Evolutionary conservation across 1,140 invertebrate species (phyloP).

Genomic region (Hylaeus volcanicus): DNA sequence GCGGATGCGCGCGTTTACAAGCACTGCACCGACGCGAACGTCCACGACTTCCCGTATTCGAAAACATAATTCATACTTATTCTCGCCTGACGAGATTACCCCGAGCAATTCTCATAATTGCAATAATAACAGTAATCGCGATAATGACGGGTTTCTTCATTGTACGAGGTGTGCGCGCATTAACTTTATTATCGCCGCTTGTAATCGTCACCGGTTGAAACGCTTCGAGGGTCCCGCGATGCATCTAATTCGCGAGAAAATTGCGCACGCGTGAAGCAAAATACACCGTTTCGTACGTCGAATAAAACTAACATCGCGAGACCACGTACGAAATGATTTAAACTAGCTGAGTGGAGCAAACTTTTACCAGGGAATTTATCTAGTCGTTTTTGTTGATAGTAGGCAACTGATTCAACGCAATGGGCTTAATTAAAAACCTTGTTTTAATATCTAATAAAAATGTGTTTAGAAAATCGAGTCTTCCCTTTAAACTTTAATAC

Average conservation of each 20-base stretch:
- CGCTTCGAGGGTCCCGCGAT: conserved; percentile 4
- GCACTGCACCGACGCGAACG: background rate
- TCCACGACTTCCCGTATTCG: conserved; percentile 2
- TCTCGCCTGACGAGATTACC: conserved; percentile 5
- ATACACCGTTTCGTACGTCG: background rate
- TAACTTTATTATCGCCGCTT: conserved; percentile 58
- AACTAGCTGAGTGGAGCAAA: too few species aligned
- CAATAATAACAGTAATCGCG: conserved; percentile 69
- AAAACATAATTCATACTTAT: conserved; percentile 34
- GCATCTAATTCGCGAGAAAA: conserved; percentile 28
- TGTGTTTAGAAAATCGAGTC: too few species aligned
- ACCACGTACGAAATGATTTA: too few species aligned
- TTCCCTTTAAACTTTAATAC: too few species aligned
- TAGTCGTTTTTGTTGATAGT: too few species aligned
- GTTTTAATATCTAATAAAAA: too few species aligned
- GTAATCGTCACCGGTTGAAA: conserved; percentile 41
- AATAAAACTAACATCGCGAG: too few species aligned
- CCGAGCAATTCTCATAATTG: conserved; percentile 64
- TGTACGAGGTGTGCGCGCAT: conserved; percentile 44
- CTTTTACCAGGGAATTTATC: too few species aligned
- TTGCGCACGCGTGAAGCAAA: background rate
- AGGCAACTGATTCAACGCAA: too few species aligned
- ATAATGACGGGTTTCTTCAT: conserved; percentile 62
- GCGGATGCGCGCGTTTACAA: too few species aligned
- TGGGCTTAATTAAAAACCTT: too few species aligned